Conservation (phyloP, 2,113 vertebrate genomes). For the Callipepla californica region DNA sequence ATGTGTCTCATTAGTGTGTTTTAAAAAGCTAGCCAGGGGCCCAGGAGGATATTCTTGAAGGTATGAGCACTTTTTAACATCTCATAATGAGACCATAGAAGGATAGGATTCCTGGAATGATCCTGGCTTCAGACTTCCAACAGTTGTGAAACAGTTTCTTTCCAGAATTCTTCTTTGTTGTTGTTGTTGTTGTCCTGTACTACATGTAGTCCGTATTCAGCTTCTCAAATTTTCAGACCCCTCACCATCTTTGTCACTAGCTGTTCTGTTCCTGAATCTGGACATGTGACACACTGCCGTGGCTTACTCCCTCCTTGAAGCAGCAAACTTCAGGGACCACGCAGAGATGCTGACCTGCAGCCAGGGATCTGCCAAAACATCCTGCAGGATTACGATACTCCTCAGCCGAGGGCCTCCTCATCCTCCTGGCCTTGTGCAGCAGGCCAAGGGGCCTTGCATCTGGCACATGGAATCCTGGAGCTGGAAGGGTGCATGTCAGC, state of each 20-base stretch:
- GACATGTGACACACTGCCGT: background rate
- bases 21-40: background rate
- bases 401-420: background rate
- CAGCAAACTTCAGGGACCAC: background rate
- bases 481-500: background rate
- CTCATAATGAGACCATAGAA: background rate
- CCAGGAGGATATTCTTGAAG: background rate
- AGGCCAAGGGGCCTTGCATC: background rate
- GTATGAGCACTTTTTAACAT: background rate
- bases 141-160: background rate
- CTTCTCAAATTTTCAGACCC: background rate
- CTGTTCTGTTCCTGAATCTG: background rate
- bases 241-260: background rate
- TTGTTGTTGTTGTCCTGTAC: background rate
- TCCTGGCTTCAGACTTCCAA: background rate
- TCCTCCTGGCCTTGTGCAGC: background rate
- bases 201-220: background rate
- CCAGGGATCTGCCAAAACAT: fast-evolving
- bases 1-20: background rate
- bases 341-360: background rate
- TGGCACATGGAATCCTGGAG: background rate
- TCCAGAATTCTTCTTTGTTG: background rate
- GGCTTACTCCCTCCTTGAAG: background rate
- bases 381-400: background rate
- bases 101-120: background rate